phyloP scores from a whole-genome alignment of 2,888 invertebrate genomes.

The Orchestes rusci region DNA sequence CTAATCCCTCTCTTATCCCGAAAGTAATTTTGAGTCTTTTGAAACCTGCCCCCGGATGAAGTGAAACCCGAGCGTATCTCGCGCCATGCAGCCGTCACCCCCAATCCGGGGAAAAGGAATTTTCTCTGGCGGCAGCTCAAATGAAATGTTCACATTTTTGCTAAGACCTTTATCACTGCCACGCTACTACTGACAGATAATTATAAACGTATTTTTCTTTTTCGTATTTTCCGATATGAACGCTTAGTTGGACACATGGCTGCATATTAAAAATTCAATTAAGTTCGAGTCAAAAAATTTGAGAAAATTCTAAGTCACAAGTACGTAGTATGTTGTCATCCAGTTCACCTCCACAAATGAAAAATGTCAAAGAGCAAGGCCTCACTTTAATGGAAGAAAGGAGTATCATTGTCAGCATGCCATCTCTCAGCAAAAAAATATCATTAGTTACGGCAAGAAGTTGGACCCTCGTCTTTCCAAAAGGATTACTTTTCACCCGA shows the following conservation, averaged over 20 bases:
- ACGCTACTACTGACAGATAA: slow-evolving; percentile 22
- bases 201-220: slow-evolving; percentile 23
- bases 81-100: slow-evolving; percentile 25
- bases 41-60: slow-evolving; percentile 46
- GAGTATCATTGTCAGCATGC: slow-evolving; percentile 19
- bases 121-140: slow-evolving; percentile 15
- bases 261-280: too few relatives aligned
- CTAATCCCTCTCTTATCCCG: slow-evolving; percentile 55
- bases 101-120: slow-evolving; percentile 22
- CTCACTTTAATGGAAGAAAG: slow-evolving; percentile 26
- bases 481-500: slow-evolving; percentile 23
- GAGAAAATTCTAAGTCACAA: too few relatives aligned
- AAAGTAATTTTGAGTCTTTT: slow-evolving; percentile 59
- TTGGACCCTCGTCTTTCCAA: slow-evolving; percentile 25
- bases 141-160: slow-evolving; percentile 24
- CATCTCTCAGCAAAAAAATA: slow-evolving; percentile 25
- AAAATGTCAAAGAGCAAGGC: too few relatives aligned
- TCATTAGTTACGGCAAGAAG: slow-evolving; percentile 27
- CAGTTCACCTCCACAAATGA: too few relatives aligned
- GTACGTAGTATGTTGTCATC: too few relatives aligned
- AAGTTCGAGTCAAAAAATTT: too few relatives aligned
- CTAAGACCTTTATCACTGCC: slow-evolving; percentile 20
- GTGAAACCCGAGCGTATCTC: slow-evolving; percentile 28
- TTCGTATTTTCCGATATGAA: too few relatives aligned
- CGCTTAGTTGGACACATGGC: too few relatives aligned